Evolutionary conservation across 37 sponge, comb jelly and placozoan species (phyloP), one percentile per base, ranked within the genome.

Genomic region (Agelas oroides): DNA sequence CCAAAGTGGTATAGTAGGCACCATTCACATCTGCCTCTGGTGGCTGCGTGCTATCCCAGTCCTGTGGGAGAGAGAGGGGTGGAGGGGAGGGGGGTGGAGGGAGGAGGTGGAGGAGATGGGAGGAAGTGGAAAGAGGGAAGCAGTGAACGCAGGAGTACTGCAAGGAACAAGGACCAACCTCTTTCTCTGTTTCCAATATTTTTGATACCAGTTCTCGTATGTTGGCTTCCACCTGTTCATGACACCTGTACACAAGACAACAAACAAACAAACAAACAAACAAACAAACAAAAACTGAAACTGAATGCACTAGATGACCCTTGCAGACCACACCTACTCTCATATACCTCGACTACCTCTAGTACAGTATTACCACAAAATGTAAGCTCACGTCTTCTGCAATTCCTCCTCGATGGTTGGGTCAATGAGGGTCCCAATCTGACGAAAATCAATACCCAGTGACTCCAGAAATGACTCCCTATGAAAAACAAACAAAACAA

Each of bases 11-110:
- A 79, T 89, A 84, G 73, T 75, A 88, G 66, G 25, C 36, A 60
- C 82, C 81, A 15, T 87, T 37, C 41, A 71, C 82, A 80, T 92
- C 92, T 6, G 46, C 35, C 35, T 87, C 88, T 2, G 92, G 92
- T 56, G 80, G 80, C 52, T 87, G 73, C 32, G 20, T 21, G 16
- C 75, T 67, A 21, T 41, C 27, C 92, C 87, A 87, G 30, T 87
- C 92, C 76, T 88, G 37, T 0, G 25, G 68, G 39, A 37, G 28
- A 46, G 40, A 12, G 36, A 46, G 72, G 2, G 1, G 59, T 25
- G 59, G 59, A 8, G 28, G 58, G 36, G 62, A 58, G 39, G 62
- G 77, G 30, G 60, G 37, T 21, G 38, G 61, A 38, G 23, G 77
- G 62, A 21, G 24, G 77, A 30, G 77, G 13, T 32, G 37, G 21